These are phyloP conservation scores for Apostichopus parvimensis DNA, from an alignment of 35 echinoderm and acorn worm species.

Conservation along the genomic window DNA sequence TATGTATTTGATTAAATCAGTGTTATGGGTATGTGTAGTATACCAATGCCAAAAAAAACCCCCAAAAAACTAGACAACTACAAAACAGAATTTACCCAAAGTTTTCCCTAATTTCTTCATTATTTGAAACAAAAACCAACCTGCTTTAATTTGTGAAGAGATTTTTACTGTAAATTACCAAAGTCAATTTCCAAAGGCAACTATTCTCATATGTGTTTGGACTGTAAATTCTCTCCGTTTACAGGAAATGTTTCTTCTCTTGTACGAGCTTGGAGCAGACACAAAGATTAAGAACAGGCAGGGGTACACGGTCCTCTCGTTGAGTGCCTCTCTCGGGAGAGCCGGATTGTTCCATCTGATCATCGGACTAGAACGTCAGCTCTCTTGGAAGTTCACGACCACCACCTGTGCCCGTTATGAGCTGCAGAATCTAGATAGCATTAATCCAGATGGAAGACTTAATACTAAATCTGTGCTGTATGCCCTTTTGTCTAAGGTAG, in stretches of 20 bases:
- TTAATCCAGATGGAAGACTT: slow-evolving; percentile 68
- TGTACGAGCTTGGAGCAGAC: slow-evolving; percentile 75
- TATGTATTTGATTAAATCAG: no score
- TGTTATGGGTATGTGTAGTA: no score
- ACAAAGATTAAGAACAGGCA: slow-evolving; percentile 78
- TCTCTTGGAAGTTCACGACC: slow-evolving; percentile 75
- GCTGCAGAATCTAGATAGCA: slow-evolving; percentile 84
- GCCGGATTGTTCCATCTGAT: slow-evolving; percentile 80
- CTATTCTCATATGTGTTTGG: no score
- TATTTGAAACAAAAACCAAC: no score
- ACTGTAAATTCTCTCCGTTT: not conserved
- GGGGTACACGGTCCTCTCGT: slow-evolving; percentile 74
- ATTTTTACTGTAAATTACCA: no score
- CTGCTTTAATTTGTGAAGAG: no score
- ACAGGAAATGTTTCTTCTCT: slow-evolving; percentile 76
- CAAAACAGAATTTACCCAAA: no score
- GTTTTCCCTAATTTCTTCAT: no score
- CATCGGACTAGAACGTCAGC: slow-evolving; percentile 76
- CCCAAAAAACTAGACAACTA: no score
- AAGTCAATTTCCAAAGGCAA: no score
- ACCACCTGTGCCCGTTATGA: slow-evolving; percentile 87
- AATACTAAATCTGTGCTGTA: slow-evolving; percentile 82
- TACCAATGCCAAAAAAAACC: no score
- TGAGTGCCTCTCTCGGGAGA: slow-evolving; percentile 72
- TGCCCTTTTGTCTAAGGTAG: slow-evolving; percentile 86